Evolutionary conservation across 30 jellyfish, hydroid and myxozoan genomes (phyloP).

Genomic region (Sanderia malayensis): DNA sequence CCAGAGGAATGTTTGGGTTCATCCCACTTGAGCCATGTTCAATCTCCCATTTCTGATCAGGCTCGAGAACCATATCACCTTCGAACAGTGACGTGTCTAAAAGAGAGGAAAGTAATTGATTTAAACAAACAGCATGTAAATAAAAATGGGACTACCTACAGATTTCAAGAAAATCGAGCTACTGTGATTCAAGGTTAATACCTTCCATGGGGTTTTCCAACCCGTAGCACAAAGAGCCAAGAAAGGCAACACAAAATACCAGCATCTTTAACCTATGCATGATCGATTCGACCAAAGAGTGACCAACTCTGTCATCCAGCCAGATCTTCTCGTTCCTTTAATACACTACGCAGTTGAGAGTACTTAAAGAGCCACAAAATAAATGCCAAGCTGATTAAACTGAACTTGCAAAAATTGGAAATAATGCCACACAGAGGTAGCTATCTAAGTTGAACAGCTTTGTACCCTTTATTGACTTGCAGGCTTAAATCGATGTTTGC

Average conservation of each 20-base stretch:
- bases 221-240: not conserved
- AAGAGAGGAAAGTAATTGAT: not conserved
- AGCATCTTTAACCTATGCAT: not conserved
- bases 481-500: too few relatives aligned
- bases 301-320: too few relatives aligned
- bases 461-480: too few relatives aligned
- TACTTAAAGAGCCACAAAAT: too few relatives aligned
- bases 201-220: slow-evolving; percentile 7
- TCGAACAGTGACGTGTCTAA: slow-evolving; percentile 18
- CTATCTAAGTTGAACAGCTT: too few relatives aligned
- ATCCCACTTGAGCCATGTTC: not conserved
- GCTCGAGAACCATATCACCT: slow-evolving; percentile 48
- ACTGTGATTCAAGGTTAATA: not conserved
- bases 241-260: not conserved
- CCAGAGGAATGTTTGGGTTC: slow-evolving; percentile 17
- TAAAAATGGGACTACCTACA: not conserved
- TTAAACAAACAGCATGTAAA: not conserved
- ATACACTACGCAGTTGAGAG: too few relatives aligned
- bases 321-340: too few relatives aligned
- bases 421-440: too few relatives aligned
- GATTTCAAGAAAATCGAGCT: not conserved
- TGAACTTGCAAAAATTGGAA: too few relatives aligned
- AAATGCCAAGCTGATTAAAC: too few relatives aligned
- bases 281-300: too few relatives aligned
- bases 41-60: slow-evolving; percentile 32